Evolutionary conservation across 1,140 invertebrate genomes (phyloP).

Genomic region (Sinonovacula constricta): DNA sequence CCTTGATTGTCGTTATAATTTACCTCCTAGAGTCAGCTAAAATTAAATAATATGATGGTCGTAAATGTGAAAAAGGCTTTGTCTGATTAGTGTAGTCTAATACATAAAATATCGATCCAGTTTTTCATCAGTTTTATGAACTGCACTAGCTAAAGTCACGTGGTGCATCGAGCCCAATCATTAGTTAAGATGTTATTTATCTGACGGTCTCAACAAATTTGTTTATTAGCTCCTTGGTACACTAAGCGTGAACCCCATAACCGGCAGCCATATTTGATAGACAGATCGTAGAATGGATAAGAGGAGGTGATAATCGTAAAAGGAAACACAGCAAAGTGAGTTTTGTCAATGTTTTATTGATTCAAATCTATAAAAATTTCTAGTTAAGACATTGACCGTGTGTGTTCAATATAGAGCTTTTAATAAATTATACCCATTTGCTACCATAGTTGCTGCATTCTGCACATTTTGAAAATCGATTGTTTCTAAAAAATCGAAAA

Average conservation of each 20-base stretch:
- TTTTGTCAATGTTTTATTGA: neutral
- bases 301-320: neutral
- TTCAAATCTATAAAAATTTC: neutral
- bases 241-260: neutral
- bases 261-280: neutral
- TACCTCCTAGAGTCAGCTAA: no score
- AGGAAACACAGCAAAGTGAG: neutral
- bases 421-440: neutral
- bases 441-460: neutral
- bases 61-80: no score
- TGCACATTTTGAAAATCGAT: neutral
- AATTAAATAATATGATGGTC: no score
- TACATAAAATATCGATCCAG: no score
- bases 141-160: no score
- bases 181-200: constrained; percentile 1
- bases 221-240: neutral
- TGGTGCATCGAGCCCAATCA: neutral
- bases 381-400: neutral
- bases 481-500: neutral
- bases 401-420: neutral
- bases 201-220: neutral
- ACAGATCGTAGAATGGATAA: neutral
- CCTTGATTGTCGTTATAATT: no score
- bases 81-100: no score
- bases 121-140: no score